Evolutionary conservation across 2,113 vertebrate species (phyloP).

Genomic region (Myodes glareolus): DNA sequence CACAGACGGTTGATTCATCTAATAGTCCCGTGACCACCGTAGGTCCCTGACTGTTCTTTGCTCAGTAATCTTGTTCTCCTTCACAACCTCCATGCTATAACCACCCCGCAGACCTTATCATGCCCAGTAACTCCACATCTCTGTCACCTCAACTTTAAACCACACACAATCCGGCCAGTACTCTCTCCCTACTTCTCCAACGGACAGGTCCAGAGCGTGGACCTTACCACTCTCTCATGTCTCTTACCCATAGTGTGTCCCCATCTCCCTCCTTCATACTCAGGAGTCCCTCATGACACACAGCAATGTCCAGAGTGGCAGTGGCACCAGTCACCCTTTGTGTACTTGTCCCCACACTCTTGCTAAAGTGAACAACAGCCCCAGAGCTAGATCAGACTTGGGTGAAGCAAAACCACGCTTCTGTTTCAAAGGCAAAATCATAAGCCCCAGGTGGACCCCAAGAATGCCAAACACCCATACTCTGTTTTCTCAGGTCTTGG

Average conservation of each 20-base stretch:
- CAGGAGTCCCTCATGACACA: background rate
- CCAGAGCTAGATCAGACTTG: background rate
- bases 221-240: background rate
- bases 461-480: background rate
- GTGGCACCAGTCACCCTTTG: background rate
- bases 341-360: background rate
- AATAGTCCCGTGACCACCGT: too few relatives aligned
- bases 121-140: too few relatives aligned
- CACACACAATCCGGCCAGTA: background rate
- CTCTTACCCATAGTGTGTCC: background rate
- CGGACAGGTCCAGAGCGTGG: background rate
- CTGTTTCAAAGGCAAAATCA: background rate
- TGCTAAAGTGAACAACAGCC: background rate
- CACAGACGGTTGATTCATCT: background rate
- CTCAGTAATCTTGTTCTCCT: background rate
- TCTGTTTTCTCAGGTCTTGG: background rate
- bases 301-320: accelerated
- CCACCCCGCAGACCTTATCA: background rate
- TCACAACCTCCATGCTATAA: background rate
- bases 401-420: background rate
- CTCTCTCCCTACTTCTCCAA: background rate
- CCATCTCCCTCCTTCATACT: background rate
- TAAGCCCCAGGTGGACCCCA: background rate
- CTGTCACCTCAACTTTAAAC: background rate
- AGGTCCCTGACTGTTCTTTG: background rate